These are phyloP conservation scores for Fistularia tabacaria DNA, from an alignment of 2,797 vertebrate genomes.

Conservation along the genomic window DNA sequence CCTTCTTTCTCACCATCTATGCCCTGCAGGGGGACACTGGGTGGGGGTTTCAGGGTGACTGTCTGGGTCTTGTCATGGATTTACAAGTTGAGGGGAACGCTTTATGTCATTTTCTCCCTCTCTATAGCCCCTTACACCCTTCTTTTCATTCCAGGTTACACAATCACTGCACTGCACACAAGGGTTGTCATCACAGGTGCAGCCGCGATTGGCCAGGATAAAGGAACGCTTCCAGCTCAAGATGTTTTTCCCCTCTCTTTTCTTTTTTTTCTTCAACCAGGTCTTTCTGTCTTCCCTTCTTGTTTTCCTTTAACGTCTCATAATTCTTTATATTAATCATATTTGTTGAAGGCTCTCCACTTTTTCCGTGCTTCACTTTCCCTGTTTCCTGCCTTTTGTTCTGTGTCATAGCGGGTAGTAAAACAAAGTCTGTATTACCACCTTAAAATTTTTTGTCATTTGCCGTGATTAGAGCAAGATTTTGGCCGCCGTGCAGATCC, in stretches of 20 bases:
- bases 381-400: not conserved
- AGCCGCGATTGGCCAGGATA: slow-evolving; percentile 69
- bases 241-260: slow-evolving; percentile 66
- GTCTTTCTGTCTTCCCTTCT: slow-evolving; percentile 36
- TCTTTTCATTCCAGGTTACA: slow-evolving; percentile 71
- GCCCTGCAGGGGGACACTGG: slow-evolving; percentile 53
- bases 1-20: slow-evolving; percentile 35
- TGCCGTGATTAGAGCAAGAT: slow-evolving; percentile 34
- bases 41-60: slow-evolving; percentile 57
- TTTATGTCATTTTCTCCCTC: slow-evolving; percentile 61
- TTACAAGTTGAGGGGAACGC: slow-evolving; percentile 60
- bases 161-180: slow-evolving; percentile 70
- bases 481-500: slow-evolving; percentile 14
- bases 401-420: not conserved
- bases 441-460: slow-evolving; percentile 19
- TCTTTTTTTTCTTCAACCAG: slow-evolving; percentile 36
- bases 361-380: not conserved
- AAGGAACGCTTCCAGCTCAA: slow-evolving; percentile 70
- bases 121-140: slow-evolving; percentile 55
- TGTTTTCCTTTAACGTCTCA: slow-evolving; percentile 43
- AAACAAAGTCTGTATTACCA: slow-evolving; percentile 15
- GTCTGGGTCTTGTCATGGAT: slow-evolving; percentile 66
- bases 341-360: slow-evolving; percentile 31
- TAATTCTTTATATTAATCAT: slow-evolving; percentile 23
- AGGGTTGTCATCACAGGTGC: slow-evolving; percentile 81